Evolutionary conservation across 2,888 invertebrate species (phyloP).

Genomic region (Hydrotaea diabolus): DNA sequence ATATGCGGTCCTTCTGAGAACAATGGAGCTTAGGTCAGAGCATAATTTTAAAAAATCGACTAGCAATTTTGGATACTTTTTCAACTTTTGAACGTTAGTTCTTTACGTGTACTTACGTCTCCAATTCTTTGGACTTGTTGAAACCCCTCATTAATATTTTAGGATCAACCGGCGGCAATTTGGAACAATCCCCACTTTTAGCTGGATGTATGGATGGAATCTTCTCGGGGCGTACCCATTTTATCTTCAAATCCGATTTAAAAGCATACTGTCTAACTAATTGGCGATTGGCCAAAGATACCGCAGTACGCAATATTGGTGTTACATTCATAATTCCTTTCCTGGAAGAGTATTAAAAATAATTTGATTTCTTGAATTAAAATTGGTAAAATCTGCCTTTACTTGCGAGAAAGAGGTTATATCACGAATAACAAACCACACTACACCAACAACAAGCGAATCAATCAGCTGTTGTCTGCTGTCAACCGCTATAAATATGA

Average conservation of each 20-base stretch:
- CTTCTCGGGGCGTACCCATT: constrained; percentile 89
- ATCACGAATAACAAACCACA: no score
- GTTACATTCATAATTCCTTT: constrained; percentile 53
- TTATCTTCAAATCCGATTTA: constrained; percentile 88
- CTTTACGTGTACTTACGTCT: constrained; percentile 84
- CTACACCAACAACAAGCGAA: no score
- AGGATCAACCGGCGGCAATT: constrained; percentile 82
- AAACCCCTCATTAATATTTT: constrained; percentile 82
- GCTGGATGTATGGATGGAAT: constrained; percentile 85
- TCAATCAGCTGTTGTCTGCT: no score
- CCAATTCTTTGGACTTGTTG: constrained; percentile 85
- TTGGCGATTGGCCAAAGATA: constrained; percentile 66
- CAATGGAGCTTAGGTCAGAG: no score
- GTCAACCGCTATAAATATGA: no score
- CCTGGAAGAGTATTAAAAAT: neutral
- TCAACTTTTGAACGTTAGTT: neutral
- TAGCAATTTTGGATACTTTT: neutral
- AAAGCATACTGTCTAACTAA: constrained; percentile 81
- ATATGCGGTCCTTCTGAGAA: no score
- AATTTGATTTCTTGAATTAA: no score
- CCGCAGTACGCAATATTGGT: neutral
- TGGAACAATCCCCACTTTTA: constrained; percentile 87
- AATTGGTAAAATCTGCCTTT: no score
- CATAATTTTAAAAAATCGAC: no score
- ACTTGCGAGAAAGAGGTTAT: constrained; percentile 45